Conservation (phyloP, 2,888 invertebrate genomes). For the Neoascia interrupta region DNA sequence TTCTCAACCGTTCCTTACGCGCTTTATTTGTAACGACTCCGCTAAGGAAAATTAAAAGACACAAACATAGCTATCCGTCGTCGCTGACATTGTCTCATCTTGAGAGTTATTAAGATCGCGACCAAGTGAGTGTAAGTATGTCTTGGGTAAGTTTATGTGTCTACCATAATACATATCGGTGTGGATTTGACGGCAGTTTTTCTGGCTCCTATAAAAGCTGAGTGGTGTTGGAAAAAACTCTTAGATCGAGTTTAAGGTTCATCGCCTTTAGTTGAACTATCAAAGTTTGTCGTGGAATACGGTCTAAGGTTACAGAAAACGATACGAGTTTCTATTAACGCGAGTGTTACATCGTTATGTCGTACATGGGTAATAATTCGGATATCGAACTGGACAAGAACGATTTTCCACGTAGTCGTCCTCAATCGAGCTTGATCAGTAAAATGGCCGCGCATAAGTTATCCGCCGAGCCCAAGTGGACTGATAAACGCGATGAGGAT, state of each 20-base stretch:
- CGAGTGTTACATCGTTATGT: conserved; percentile 72
- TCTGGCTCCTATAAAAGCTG: conserved; percentile 57
- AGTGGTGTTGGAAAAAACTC: conserved; percentile 53
- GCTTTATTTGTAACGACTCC: conserved; percentile 41
- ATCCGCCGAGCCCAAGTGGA: conserved; percentile 77
- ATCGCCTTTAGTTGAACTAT: conserved; percentile 28
- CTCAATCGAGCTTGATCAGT: conserved; percentile 75
- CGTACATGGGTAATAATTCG: conserved; percentile 77
- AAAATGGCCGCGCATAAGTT: conserved; percentile 77
- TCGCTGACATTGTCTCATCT: conserved; percentile 61
- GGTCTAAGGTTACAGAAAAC: too few relatives aligned
- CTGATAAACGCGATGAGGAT: conserved; percentile 83
- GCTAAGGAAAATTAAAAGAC: conserved; percentile 26
- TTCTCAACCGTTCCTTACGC: conserved; percentile 29
- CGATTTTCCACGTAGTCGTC: conserved; percentile 74
- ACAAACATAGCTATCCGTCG: conserved; percentile 6
- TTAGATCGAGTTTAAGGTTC: conserved; percentile 63
- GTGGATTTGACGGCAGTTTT: conserved; percentile 11
- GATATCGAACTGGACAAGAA: conserved; percentile 79
- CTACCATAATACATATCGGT: background rate
- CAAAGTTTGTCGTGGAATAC: too few relatives aligned
- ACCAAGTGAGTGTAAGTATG: conserved; percentile 38
- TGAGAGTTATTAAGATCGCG: conserved; percentile 51
- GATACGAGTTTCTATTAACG: too few relatives aligned
- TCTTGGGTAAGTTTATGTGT: conserved; percentile 24